phyloP scores from a whole-genome alignment of 1,140 invertebrate species.

The Drosophila orosa region DNA sequence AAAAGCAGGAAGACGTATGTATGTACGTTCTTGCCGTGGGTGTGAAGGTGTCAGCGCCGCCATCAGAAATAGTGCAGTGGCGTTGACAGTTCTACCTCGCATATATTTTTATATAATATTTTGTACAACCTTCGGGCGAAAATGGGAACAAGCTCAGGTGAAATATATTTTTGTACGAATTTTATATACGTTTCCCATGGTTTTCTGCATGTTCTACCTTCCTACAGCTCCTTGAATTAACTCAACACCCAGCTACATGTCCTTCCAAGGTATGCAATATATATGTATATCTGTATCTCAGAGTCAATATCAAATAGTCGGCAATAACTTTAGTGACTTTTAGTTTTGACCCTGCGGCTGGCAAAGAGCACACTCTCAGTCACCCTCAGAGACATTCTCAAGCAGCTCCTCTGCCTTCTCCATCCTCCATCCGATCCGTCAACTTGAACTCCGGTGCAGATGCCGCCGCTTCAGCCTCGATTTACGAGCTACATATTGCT shows the following conservation, averaged over 20 bases:
- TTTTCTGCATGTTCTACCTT: neutral
- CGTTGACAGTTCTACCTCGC: slow-evolving; percentile 7
- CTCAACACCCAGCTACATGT: neutral
- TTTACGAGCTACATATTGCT: slow-evolving; percentile 26
- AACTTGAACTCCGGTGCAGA: slow-evolving; percentile 28
- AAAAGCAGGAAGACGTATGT: slow-evolving; percentile 41
- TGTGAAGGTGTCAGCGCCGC: neutral
- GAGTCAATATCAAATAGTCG: slow-evolving; percentile 5
- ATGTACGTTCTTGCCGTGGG: neutral
- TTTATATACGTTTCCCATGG: neutral
- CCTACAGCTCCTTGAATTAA: neutral
- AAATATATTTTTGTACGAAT: neutral
- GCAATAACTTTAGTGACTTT: slow-evolving; percentile 20
- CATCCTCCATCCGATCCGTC: slow-evolving; percentile 9
- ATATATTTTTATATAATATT: neutral
- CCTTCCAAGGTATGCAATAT: no score
- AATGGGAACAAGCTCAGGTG: no score
- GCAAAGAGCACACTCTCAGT: slow-evolving; percentile 7
- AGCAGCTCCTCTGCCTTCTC: neutral
- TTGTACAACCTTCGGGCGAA: neutral
- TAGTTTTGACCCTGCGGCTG: slow-evolving; percentile 14
- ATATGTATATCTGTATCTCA: no score
- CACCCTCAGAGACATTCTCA: slow-evolving; percentile 9
- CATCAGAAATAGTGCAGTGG: neutral
- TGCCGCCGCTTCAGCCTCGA: slow-evolving; percentile 16